Evolutionary conservation across 2,113 vertebrate species (phyloP).

Genomic region (Hepsetus odoe): DNA sequence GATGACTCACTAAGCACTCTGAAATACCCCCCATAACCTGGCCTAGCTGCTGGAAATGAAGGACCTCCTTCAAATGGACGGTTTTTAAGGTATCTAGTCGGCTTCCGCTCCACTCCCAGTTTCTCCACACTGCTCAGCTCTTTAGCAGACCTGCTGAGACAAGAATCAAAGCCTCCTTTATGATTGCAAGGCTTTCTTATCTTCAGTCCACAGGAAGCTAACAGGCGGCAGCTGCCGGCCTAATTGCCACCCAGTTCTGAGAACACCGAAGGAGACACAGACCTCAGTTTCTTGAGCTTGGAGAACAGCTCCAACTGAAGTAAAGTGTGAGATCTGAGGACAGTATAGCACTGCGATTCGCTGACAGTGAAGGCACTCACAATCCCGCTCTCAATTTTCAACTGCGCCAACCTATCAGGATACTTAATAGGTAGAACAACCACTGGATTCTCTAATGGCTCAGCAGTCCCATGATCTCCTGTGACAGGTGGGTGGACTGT

Average conservation of each 20-base stretch:
- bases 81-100: conserved; percentile 26
- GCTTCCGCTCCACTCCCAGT: conserved; percentile 1
- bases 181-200: conserved; percentile 51
- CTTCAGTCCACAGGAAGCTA: conserved; percentile 32
- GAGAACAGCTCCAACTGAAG: conserved; percentile 19
- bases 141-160: conserved; percentile 34
- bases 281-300: conserved; percentile 17
- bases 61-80: conserved; percentile 17
- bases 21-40: background rate
- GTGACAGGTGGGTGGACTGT: background rate
- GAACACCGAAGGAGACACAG: background rate
- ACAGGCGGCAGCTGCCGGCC: conserved; percentile 31
- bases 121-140: conserved; percentile 5
- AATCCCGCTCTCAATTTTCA: conserved; percentile 20
- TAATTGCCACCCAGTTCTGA: conserved; percentile 26
- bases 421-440: conserved; percentile 41
- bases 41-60: conserved; percentile 5
- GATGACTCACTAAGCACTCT: background rate
- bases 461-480: background rate
- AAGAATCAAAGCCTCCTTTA: conserved; percentile 49
- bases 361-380: background rate
- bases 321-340: conserved; percentile 20
- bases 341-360: conserved; percentile 1
- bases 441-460: background rate
- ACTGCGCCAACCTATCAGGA: conserved; percentile 34